Percentiles rank a stretch among this genome's conserved stretches.
Evolutionary conservation across 2,888 invertebrate species (phyloP).

Genomic region (Drosophila affinis): DNA sequence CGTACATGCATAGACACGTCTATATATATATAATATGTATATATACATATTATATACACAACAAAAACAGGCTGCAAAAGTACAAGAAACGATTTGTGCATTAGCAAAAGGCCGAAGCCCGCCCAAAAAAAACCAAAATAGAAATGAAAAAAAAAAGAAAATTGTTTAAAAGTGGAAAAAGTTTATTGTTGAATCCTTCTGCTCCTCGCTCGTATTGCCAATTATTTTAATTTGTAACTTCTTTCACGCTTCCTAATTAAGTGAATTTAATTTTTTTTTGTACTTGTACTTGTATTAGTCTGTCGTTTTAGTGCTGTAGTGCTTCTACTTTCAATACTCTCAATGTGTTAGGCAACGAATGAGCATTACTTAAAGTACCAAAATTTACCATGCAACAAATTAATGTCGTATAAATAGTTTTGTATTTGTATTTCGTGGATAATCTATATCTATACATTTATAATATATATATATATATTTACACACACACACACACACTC

Average conservation of each 20-base stretch:
- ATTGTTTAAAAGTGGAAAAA: conserved; percentile 47
- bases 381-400: conserved; percentile 33
- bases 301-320: conserved; percentile 46
- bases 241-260: conserved; percentile 38
- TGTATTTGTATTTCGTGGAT: conserved; percentile 32
- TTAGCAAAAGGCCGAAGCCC: conserved; percentile 68
- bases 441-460: conserved; percentile 15
- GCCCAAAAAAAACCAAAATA: conserved; percentile 66
- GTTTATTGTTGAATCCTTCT: conserved; percentile 67
- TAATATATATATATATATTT: conserved; percentile 16
- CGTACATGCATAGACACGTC: conserved; percentile 44
- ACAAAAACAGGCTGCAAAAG: conserved; percentile 59
- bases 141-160: conserved; percentile 33
- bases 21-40: conserved; percentile 26
- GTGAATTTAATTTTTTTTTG: conserved; percentile 38
- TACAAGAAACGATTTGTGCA: conserved; percentile 76
- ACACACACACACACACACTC: conserved; percentile 13
- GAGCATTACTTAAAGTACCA: conserved; percentile 68
- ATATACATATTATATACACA: conserved; percentile 31
- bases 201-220: conserved; percentile 81
- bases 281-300: conserved; percentile 48
- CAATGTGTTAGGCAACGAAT: conserved; percentile 61
- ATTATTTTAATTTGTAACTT: conserved; percentile 60
- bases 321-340: conserved; percentile 64
- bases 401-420: conserved; percentile 41